Evolutionary conservation across 2,888 invertebrate species (phyloP).

Genomic region (Aleiodes testaceus): DNA sequence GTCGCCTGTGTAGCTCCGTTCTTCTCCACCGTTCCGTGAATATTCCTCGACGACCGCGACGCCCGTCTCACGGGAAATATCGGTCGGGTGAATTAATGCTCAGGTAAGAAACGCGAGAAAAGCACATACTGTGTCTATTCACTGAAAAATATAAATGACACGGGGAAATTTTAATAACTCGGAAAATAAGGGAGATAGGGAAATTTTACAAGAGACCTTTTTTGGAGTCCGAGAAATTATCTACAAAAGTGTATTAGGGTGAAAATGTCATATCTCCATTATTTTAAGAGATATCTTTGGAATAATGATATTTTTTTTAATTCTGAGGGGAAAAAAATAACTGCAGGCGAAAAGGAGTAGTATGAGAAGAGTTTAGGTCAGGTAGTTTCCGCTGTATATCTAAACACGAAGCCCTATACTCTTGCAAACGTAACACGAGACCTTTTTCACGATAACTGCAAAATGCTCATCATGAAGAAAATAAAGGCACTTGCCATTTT

Average conservation of each 20-base stretch:
- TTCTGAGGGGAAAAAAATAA: not conserved
- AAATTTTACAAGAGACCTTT: no score
- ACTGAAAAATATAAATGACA: not conserved
- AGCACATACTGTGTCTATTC: conserved; percentile 7
- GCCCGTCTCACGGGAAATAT: conserved; percentile 46
- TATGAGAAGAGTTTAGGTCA: conserved; percentile 20
- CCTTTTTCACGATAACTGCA: conserved; percentile 1
- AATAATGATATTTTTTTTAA: no score
- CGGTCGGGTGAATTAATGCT: conserved; percentile 43
- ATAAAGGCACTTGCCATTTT: no score
- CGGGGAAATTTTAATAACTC: no score
- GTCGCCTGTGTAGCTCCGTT: conserved; percentile 6
- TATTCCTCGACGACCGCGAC: conserved; percentile 44
- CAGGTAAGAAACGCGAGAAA: conserved; percentile 35
- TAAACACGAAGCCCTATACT: no score
- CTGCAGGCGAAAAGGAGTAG: conserved; percentile 1
- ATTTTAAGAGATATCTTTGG: no score
- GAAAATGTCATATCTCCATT: no score
- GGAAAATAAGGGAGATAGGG: no score
- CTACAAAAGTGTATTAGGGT: no score
- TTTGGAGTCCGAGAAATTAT: no score
- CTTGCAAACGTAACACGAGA: not conserved
- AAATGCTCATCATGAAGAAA: not conserved
- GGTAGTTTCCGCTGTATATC: conserved; percentile 21
- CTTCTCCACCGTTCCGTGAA: conserved; percentile 43